A percentile compares a stretch with the other conserved stretches of the same genome.
Conservation (phyloP, 2,113 vertebrate genomes). For the Phaethon lepturus region DNA sequence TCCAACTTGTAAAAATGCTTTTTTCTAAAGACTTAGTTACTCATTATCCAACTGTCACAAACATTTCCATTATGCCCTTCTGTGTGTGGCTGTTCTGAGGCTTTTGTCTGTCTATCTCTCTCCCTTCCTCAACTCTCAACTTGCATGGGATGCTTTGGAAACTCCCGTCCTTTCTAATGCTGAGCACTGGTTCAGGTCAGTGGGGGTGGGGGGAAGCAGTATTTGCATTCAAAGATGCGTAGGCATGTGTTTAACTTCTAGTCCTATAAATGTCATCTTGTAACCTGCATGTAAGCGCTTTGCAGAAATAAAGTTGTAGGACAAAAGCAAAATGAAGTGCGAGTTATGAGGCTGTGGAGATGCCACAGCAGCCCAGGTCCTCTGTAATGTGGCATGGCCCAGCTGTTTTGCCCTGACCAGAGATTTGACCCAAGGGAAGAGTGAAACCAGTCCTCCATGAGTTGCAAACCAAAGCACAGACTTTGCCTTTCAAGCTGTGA, state of each 20-base stretch:
- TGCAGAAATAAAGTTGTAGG: not conserved
- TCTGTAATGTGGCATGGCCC: not conserved
- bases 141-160: not conserved
- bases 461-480: not conserved
- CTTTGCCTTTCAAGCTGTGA: not conserved
- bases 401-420: not conserved
- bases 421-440: not conserved
- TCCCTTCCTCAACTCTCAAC: not conserved
- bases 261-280: not conserved
- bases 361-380: not conserved
- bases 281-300: not conserved
- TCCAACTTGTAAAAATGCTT: not conserved
- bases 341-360: not conserved
- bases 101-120: not conserved
- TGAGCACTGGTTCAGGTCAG: not conserved
- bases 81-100: not conserved
- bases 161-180: not conserved
- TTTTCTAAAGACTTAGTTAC: not conserved
- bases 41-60: not conserved
- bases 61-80: not conserved
- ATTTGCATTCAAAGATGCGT: rapidly evolving
- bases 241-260: not conserved
- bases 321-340: not conserved
- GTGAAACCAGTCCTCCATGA: not conserved
- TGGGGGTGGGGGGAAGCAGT: not conserved